Conservation (phyloP, 2,113 vertebrate genomes). For the Steatornis caripensis region DNA sequence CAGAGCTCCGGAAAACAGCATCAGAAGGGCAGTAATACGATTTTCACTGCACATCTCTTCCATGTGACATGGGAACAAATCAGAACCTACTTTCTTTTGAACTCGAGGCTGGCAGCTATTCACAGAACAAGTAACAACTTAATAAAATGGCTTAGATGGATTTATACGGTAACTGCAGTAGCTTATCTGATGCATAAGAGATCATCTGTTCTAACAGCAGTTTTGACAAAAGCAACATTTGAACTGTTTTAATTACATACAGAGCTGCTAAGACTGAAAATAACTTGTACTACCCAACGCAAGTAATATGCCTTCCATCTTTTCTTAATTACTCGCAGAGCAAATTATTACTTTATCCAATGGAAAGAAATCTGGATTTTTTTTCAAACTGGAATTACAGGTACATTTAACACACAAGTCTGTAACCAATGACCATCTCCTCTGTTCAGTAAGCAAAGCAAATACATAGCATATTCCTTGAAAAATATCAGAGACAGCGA, state of each 20-base stretch:
- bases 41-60: conserved; percentile 51
- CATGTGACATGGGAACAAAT: conserved; percentile 53
- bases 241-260: conserved; percentile 65
- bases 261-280: conserved; percentile 54
- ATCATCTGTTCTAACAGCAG: conserved; percentile 50
- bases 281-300: background rate
- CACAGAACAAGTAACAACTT: conserved; percentile 56
- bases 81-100: conserved; percentile 34
- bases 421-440: background rate
- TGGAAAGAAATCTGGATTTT: background rate
- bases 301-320: conserved; percentile 1
- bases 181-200: conserved; percentile 53
- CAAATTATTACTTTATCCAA: conserved; percentile 28
- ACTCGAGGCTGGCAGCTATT: conserved; percentile 62
- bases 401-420: background rate
- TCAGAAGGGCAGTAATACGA: background rate
- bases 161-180: conserved; percentile 57
- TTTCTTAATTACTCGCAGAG: conserved; percentile 8
- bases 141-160: conserved; percentile 62
- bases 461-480: background rate
- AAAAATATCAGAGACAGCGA: background rate
- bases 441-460: background rate
- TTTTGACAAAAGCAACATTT: conserved; percentile 57
- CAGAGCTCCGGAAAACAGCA: background rate
- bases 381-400: conserved; percentile 10